Conservation (phyloP, 2,113 vertebrate species). For the Carassius carassius region DNA sequence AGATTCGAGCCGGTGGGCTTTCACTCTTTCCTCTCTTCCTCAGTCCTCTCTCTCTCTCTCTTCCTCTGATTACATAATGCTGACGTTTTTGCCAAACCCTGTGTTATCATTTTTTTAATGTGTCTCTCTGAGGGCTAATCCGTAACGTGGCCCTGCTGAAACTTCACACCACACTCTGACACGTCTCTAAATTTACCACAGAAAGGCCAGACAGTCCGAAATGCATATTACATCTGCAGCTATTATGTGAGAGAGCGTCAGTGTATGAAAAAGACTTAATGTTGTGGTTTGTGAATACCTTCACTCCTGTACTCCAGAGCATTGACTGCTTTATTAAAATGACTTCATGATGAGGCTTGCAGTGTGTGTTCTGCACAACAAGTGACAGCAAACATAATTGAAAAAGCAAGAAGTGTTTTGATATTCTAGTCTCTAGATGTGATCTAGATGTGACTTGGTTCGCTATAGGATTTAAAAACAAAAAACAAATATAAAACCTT, state of each 20-base stretch:
- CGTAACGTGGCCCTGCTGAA: conserved; percentile 50
- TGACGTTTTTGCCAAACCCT: conserved; percentile 57
- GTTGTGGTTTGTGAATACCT: conserved; percentile 2
- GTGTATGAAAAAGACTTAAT: background rate
- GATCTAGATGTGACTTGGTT: background rate
- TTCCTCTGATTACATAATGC: conserved; percentile 60
- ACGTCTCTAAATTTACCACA: conserved; percentile 31
- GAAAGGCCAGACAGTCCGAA: background rate
- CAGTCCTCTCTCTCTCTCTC: conserved; percentile 1
- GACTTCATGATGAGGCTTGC: background rate
- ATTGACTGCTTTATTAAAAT: background rate
- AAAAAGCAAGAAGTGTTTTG: background rate
- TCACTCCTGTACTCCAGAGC: background rate
- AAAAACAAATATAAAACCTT: background rate
- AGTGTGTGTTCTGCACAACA: background rate
- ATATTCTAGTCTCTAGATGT: background rate
- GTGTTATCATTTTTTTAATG: conserved; percentile 68
- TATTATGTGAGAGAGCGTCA: background rate
- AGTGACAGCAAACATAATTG: background rate
- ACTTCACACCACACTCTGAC: conserved; percentile 53
- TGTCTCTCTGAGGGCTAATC: conserved; percentile 60
- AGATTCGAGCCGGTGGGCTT: background rate
- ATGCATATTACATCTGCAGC: conserved; percentile 4
- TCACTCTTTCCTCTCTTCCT: conserved; percentile 14
- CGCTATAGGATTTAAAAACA: background rate